Evolutionary conservation across 1,140 invertebrate genomes (phyloP).

Genomic region (Drosophila bocki): DNA sequence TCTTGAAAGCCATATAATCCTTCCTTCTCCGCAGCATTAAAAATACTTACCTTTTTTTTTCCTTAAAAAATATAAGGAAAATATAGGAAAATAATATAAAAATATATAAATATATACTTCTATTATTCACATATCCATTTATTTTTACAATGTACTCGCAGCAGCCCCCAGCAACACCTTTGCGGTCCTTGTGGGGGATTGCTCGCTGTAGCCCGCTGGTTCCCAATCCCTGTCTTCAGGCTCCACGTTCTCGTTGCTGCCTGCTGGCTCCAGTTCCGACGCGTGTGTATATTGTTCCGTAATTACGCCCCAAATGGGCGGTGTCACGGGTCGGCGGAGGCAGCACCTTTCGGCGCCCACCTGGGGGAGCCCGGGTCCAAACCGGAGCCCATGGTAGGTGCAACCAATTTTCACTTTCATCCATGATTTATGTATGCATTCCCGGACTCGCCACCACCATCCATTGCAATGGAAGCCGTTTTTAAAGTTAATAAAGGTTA

Average conservation of each 20-base stretch:
- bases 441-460: neutral
- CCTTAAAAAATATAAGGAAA: neutral
- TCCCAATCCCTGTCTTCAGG: slow-evolving; percentile 5
- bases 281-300: slow-evolving; percentile 56
- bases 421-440: slow-evolving; percentile 61
- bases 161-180: slow-evolving; percentile 2
- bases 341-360: slow-evolving; percentile 38
- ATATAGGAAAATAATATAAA: too few species aligned
- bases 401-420: slow-evolving; percentile 60
- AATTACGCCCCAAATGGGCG: slow-evolving; percentile 51
- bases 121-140: neutral
- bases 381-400: slow-evolving; percentile 22
- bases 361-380: slow-evolving; percentile 34
- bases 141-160: slow-evolving; percentile 18
- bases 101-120: too few species aligned
- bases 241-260: slow-evolving; percentile 1
- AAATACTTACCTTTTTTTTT: neutral
- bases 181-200: slow-evolving; percentile 17
- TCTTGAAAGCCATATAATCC: neutral
- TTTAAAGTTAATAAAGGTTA: slow-evolving; percentile 49
- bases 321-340: slow-evolving; percentile 16
- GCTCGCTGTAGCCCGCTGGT: neutral
- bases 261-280: slow-evolving; percentile 9
- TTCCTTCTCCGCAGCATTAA: neutral
- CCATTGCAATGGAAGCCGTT: slow-evolving; percentile 28